Conservation (phyloP, 2,888 invertebrate genomes). For the Tetanocera ferruginea region DNA sequence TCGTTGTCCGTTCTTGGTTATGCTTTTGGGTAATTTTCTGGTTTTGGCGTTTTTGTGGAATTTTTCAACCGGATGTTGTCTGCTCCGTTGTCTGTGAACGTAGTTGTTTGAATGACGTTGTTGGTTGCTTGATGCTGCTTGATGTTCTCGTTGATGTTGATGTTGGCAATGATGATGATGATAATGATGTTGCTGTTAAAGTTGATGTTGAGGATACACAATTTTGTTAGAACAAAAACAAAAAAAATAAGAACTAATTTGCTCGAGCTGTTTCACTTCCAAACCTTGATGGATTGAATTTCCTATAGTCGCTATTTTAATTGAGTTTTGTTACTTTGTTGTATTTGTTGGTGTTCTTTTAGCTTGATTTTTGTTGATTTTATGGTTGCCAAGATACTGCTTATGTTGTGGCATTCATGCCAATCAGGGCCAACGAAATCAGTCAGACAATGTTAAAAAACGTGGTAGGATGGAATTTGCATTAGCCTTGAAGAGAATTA, state of each 20-base stretch:
- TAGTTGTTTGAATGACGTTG: neutral
- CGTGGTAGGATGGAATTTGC: neutral
- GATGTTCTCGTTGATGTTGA: neutral
- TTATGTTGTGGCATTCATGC: neutral
- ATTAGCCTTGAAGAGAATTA: neutral
- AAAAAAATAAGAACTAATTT: constrained; percentile 19
- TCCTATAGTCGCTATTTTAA: constrained; percentile 9
- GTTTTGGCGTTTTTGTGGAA: constrained; percentile 52
- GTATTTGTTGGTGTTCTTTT: neutral
- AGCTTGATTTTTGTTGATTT: neutral
- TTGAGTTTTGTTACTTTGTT: constrained; percentile 17
- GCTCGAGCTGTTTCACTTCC: neutral
- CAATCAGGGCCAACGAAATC: neutral
- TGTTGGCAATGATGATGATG: neutral
- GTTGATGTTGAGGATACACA: constrained; percentile 17
- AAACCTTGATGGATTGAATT: constrained; percentile 26
- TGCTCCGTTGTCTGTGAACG: constrained; percentile 37
- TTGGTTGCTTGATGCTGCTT: neutral
- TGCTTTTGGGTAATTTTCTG: constrained; percentile 39
- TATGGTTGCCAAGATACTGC: constrained; percentile 14
- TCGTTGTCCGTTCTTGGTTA: constrained; percentile 14
- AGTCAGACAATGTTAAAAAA: neutral
- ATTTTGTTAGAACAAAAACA: constrained; percentile 4
- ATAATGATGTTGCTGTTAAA: constrained; percentile 14
- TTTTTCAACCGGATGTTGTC: constrained; percentile 60